These are phyloP conservation scores for Australoheros scitulus DNA, from an alignment of 2,113 vertebrate species.

Conservation along the genomic window DNA sequence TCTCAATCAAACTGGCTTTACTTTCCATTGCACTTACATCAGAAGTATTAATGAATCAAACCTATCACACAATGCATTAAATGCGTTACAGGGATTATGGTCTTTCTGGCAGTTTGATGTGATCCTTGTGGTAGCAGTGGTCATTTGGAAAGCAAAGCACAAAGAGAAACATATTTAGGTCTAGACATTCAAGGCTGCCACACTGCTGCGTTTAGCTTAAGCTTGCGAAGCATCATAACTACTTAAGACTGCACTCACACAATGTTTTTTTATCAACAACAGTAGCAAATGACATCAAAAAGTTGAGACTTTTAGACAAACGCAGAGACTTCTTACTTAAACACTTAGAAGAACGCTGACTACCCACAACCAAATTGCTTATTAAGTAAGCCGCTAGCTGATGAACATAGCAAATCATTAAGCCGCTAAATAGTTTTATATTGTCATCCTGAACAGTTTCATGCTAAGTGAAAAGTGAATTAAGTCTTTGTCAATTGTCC, in stretches of 20 bases:
- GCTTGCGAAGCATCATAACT: neutral
- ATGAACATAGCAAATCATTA: neutral
- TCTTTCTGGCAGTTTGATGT: slow-evolving; percentile 4
- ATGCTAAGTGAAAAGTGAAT: neutral
- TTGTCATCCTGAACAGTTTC: neutral
- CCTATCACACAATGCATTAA: neutral
- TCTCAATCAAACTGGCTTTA: slow-evolving; percentile 41
- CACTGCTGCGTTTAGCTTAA: neutral
- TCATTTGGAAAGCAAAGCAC: neutral
- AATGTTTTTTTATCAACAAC: neutral
- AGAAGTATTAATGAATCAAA: slow-evolving; percentile 13
- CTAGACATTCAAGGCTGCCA: neutral
- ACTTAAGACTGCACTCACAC: neutral
- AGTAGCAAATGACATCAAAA: neutral
- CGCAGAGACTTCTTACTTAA: neutral
- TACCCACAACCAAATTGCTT: neutral
- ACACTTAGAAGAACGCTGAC: neutral
- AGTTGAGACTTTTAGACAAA: neutral
- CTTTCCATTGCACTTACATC: neutral
- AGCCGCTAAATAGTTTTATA: neutral
- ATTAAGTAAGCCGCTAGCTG: neutral
- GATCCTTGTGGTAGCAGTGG: neutral
- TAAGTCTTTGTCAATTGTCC: neutral
- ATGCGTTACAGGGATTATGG: neutral
- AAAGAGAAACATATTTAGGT: neutral